Base-by-base conservation (phyloP, 2,797 vertebrate genomes). In the Leptatherina wallacei region DNA sequence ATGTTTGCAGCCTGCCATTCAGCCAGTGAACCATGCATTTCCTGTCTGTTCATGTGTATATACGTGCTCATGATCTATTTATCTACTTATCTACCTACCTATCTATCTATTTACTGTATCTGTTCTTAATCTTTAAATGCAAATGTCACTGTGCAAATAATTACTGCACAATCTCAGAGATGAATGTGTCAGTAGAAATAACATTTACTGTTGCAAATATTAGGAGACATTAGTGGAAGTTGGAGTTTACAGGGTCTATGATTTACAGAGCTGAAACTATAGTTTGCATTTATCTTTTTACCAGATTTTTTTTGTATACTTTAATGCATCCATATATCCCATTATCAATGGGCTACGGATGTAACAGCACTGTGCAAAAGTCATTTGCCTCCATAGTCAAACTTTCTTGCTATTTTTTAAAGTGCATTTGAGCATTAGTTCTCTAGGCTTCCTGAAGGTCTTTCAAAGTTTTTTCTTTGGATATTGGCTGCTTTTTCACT, bases 1-100 rank as follows among this genome's bases (percentile, higher is more conserved):
- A 78, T 71, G 70, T 81, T 52, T 82, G 74, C 65, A 55, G 54
- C 64, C 71, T 59, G 16, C 9, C 14, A 38, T 72, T 51, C 36
- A 61, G 62, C 56, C 67, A 42, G 2, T 61, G 38, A 60, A 62
- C 33, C 36, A 27, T 29, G 20, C 55, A 61, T 62, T 42, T 52
- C 55, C 32, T 65, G 52, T 35, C 61, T 18, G 40, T 49, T 36
- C 7, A 14, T 36, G 11, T 64, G 32, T 18, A 18, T 42, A 42
- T 1, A 6, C 16, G 40, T 18, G 14, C 40, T 18, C 6, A 42
- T 18, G 16, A 42, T 42, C 40, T 24, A 18, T 42, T 7, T 12
- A 29, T 51, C 24, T 32, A 30, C 30, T 8, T 58, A 47, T 11
- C 24, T 27, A 27, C 24, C 24, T 27, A 27, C 24, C 24, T 27